Evolutionary conservation across 2,888 invertebrate genomes (phyloP).

Genomic region (Phortica okadai): DNA sequence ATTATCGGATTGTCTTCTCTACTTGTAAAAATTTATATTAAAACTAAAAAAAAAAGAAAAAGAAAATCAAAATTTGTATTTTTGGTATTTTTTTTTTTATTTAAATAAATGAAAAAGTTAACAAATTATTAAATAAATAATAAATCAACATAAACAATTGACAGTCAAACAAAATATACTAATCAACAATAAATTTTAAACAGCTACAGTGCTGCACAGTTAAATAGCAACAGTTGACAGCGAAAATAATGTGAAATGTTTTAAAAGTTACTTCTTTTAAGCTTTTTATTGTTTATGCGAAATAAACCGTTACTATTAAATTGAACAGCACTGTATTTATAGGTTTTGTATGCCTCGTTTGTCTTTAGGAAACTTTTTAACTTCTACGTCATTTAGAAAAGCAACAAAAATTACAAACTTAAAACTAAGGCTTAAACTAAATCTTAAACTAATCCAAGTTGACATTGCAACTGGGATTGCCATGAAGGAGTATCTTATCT

Average conservation of each 20-base stretch:
- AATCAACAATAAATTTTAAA: conserved; percentile 38
- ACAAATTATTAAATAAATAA: conserved; percentile 53
- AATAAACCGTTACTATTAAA: not conserved
- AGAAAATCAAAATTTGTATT: conserved; percentile 27
- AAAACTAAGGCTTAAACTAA: conserved; percentile 2
- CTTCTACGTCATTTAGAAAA: conserved; percentile 8
- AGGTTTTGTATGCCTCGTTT: conserved; percentile 45
- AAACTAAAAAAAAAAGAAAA: conserved; percentile 30
- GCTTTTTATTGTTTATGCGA: conserved; percentile 21
- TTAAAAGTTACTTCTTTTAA: conserved; percentile 20
- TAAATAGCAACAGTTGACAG: conserved; percentile 32
- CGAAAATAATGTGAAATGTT: conserved; percentile 33
- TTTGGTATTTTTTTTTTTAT: conserved; percentile 42
- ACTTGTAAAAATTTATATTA: conserved; percentile 45
- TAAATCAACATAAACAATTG: conserved; percentile 54
- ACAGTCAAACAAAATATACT: conserved; percentile 51
- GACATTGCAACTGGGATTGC: not conserved
- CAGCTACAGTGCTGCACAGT: not conserved
- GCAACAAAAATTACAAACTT: conserved; percentile 5
- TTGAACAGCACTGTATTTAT: not conserved
- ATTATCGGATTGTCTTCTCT: conserved; percentile 64
- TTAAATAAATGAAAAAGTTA: conserved; percentile 37
- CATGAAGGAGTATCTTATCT: not conserved
- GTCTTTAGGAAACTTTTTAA: conserved; percentile 66
- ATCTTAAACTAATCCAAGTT: not conserved